Percentiles rank a stretch among this genome's conserved stretches.
These are phyloP conservation scores for Geotrypetes seraphini DNA, from an alignment of 2,797 vertebrate genomes.

Conservation along the genomic window DNA sequence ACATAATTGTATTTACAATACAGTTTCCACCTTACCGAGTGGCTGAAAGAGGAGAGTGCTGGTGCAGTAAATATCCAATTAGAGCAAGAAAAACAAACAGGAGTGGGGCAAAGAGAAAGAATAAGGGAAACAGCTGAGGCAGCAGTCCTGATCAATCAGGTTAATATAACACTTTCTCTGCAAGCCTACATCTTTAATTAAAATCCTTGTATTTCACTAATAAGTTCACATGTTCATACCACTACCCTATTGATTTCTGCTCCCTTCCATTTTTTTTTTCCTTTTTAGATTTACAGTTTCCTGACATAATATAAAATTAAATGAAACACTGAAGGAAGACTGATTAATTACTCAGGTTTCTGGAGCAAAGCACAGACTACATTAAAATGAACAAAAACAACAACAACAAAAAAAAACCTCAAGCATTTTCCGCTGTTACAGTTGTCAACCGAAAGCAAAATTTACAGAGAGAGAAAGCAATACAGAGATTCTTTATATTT, in stretches of 20 bases:
- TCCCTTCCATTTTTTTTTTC: conserved; percentile 27
- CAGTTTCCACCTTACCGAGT: conserved; percentile 12
- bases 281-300: conserved; percentile 15
- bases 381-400: no score
- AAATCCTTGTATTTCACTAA: conserved; percentile 46
- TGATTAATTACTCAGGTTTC: conserved; percentile 8
- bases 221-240: conserved; percentile 38
- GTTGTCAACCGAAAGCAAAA: background rate
- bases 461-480: background rate
- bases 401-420: no score
- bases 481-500: no score
- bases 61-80: conserved; percentile 22
- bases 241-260: conserved; percentile 44
- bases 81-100: conserved; percentile 10
- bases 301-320: conserved; percentile 26
- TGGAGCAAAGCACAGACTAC: background rate
- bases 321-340: conserved; percentile 10
- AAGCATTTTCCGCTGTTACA: background rate
- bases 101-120: background rate
- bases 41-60: conserved; percentile 18
- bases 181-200: conserved; percentile 50
- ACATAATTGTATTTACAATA: conserved; percentile 12
- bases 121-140: conserved; percentile 42
- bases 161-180: conserved; percentile 22
- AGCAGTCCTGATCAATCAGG: conserved; percentile 37